phyloP scores from a whole-genome alignment of 2,113 vertebrate species.

The Gobius niger region DNA sequence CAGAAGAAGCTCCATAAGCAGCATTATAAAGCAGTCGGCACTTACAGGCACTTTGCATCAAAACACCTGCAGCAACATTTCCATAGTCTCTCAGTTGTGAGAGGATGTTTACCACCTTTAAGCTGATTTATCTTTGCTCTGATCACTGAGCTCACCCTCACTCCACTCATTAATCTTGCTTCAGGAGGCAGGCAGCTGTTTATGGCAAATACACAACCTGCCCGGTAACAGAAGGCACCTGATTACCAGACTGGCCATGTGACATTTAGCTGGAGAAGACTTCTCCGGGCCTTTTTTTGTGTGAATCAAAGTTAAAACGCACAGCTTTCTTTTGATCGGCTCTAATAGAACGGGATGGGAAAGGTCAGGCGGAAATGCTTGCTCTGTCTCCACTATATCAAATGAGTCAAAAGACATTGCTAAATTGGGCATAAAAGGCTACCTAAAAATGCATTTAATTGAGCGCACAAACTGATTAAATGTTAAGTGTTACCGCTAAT shows the following conservation, averaged over 20 bases:
- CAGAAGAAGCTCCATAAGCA: neutral
- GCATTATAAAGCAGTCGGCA: neutral
- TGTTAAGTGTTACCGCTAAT: slow-evolving; percentile 19
- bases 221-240: slow-evolving; percentile 2
- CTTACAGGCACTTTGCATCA: neutral
- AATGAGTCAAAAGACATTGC: neutral
- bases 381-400: neutral
- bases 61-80: neutral
- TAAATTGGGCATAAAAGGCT: neutral
- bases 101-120: slow-evolving; percentile 5
- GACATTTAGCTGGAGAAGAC: slow-evolving; percentile 7
- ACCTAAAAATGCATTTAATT: slow-evolving; percentile 16
- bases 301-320: neutral
- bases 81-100: neutral
- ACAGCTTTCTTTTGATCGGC: neutral
- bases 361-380: slow-evolving; percentile 3
- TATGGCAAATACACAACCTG: slow-evolving; percentile 4
- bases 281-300: neutral
- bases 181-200: slow-evolving; percentile 8
- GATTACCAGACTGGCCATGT: slow-evolving; percentile 3
- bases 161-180: slow-evolving; percentile 10
- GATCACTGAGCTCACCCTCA: slow-evolving; percentile 3
- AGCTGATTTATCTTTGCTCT: slow-evolving; percentile 1
- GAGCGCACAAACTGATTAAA: slow-evolving; percentile 21
- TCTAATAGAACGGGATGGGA: slow-evolving; percentile 1